phyloP scores from a whole-genome alignment of 2,113 vertebrate species.

The Ramphastos sulfuratus region DNA sequence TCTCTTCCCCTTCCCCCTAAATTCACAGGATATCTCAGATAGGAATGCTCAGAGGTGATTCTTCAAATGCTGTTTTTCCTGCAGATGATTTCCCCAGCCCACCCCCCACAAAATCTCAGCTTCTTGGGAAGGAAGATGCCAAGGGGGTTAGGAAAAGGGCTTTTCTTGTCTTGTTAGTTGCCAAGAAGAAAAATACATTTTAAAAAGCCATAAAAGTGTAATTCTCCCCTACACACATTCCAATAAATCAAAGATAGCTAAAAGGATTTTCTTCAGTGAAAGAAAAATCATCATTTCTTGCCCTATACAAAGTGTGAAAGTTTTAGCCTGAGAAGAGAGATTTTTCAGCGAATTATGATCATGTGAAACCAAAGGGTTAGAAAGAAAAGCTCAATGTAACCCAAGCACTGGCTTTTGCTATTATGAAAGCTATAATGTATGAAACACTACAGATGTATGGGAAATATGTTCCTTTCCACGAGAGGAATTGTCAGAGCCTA shows the following conservation, averaged over 20 bases:
- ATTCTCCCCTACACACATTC: constrained; percentile 53
- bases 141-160: constrained; percentile 37
- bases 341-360: constrained; percentile 58
- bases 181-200: constrained; percentile 69
- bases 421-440: constrained; percentile 55
- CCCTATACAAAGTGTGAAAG: constrained; percentile 48
- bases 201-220: constrained; percentile 68
- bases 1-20: neutral
- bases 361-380: constrained; percentile 44
- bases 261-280: constrained; percentile 69
- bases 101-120: neutral
- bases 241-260: constrained; percentile 70
- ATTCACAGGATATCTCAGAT: neutral
- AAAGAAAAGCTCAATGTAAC: constrained; percentile 56
- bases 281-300: constrained; percentile 66
- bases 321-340: constrained; percentile 33
- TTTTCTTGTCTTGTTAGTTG: constrained; percentile 55
- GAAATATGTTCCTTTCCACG: constrained; percentile 54
- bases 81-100: neutral
- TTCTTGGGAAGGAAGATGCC: constrained; percentile 3
- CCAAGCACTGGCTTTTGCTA: constrained; percentile 45
- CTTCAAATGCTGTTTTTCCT: neutral
- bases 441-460: constrained; percentile 60
- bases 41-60: neutral
- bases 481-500: constrained; percentile 48